Conservation (phyloP, 2,888 invertebrate species). For the Parnassius mnemosyne region DNA sequence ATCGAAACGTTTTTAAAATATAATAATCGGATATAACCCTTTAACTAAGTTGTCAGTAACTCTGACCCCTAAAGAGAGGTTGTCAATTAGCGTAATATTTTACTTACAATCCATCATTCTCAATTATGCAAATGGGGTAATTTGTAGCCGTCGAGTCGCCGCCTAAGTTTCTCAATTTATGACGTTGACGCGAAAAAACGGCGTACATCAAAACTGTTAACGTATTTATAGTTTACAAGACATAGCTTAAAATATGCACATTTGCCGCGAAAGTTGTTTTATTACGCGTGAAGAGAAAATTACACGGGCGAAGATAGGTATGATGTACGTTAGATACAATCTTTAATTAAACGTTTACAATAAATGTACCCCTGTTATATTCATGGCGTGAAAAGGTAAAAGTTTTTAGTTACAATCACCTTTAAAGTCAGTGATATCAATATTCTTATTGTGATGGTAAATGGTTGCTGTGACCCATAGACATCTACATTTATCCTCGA, state of each 20-base stretch:
- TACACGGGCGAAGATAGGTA: constrained; percentile 2
- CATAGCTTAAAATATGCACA: constrained; percentile 22
- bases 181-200: constrained; percentile 2
- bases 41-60: too few species aligned
- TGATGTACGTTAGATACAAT: constrained; percentile 14
- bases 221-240: constrained; percentile 22
- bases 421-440: too few species aligned
- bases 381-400: too few species aligned
- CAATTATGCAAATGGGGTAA: not conserved
- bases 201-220: constrained; percentile 1
- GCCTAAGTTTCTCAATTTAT: constrained; percentile 11
- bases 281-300: constrained; percentile 26
- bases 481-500: too few species aligned
- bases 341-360: constrained; percentile 16
- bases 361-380: not conserved
- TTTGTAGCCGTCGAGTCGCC: constrained; percentile 3
- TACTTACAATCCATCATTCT: not conserved
- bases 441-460: too few species aligned
- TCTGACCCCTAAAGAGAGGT: not conserved
- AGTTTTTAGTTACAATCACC: too few species aligned
- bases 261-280: constrained; percentile 25
- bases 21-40: too few species aligned
- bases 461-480: too few species aligned
- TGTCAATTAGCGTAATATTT: not conserved
- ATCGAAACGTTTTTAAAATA: too few species aligned